Evolutionary conservation across 1,140 invertebrate species (phyloP).

Genomic region (Papilio glaucus): DNA sequence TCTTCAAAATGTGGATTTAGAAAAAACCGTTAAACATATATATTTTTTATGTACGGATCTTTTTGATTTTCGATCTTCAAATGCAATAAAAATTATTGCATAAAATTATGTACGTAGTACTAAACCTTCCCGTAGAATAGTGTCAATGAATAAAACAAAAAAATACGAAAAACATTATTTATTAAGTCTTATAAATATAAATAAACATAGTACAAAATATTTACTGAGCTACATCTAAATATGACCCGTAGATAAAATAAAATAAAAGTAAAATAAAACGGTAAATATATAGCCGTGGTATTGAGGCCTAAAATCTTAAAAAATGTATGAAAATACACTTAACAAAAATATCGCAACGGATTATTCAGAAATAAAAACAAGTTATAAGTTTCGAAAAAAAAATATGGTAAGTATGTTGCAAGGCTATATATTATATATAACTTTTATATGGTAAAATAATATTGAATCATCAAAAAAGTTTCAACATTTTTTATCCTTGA

Average conservation of each 20-base stretch:
- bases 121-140: not conserved
- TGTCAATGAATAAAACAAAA: slow-evolving; percentile 3
- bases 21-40: no score
- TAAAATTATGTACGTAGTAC: no score
- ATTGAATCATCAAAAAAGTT: not conserved
- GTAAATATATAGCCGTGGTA: not conserved
- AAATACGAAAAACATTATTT: slow-evolving; percentile 11
- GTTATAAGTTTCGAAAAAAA: not conserved
- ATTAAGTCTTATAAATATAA: slow-evolving; percentile 26
- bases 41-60: no score
- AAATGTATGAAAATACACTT: not conserved
- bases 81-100: no score
- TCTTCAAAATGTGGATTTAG: no score
- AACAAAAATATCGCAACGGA: not conserved
- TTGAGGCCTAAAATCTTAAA: not conserved
- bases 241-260: slow-evolving; percentile 27
- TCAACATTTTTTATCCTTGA: not conserved
- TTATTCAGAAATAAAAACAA: not conserved
- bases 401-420: not conserved
- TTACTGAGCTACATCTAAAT: slow-evolving; percentile 23
- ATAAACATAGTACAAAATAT: slow-evolving; percentile 27
- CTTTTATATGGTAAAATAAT: not conserved
- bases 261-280: not conserved
- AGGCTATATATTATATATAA: not conserved
- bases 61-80: no score